Conservation (phyloP, 2,113 vertebrate species). For the Alethe castanea region DNA sequence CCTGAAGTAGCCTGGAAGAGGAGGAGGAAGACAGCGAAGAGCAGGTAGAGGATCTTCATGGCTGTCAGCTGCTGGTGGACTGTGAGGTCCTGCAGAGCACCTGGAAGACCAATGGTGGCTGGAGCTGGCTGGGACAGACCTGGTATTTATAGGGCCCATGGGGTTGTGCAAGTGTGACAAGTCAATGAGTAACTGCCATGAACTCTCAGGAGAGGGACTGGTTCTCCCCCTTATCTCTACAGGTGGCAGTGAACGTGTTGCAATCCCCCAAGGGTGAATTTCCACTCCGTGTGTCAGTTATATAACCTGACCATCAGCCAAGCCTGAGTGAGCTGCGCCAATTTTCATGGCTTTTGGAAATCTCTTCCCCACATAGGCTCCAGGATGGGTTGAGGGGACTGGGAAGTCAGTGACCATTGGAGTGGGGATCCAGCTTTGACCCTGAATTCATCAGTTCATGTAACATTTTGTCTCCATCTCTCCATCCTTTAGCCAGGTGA, state of each 20-base stretch:
- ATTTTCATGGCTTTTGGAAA: neutral
- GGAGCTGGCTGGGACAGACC: neutral
- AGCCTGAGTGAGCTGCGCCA: neutral
- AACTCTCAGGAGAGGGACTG: neutral
- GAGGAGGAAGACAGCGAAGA: conserved; percentile 16
- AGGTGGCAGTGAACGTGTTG: neutral
- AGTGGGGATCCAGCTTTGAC: neutral
- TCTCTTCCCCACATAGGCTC: accelerated
- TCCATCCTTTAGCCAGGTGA: neutral
- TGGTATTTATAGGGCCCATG: neutral
- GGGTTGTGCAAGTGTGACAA: neutral
- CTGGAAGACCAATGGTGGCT: neutral
- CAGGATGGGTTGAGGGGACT: neutral
- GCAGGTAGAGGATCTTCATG: conserved; percentile 49
- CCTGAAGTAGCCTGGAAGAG: conserved; percentile 59
- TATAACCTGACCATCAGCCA: neutral
- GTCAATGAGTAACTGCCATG: conserved; percentile 44
- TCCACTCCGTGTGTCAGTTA: neutral
- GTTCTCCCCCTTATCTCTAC: neutral
- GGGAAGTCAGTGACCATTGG: neutral
- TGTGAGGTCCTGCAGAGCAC: neutral
- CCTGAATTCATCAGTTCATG: accelerated
- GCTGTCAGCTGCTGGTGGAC: neutral
- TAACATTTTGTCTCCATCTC: neutral
- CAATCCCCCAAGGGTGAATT: conserved; percentile 6